phyloP scores from a whole-genome alignment of 2,113 vertebrate genomes.

The Poecile atricapillus region DNA sequence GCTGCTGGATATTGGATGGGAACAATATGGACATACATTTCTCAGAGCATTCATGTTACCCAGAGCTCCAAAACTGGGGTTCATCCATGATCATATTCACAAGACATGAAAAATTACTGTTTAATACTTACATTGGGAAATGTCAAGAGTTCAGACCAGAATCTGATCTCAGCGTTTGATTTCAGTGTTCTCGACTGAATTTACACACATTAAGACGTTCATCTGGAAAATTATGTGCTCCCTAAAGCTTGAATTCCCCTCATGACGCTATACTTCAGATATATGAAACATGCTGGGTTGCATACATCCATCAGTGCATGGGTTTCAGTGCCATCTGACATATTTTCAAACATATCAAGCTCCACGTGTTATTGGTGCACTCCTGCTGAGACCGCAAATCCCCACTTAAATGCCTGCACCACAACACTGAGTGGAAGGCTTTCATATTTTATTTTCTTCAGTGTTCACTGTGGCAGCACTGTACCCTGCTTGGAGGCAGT shows the following conservation, averaged over 20 bases:
- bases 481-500: background rate
- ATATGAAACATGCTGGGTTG: background rate
- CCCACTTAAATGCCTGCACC: background rate
- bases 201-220: background rate
- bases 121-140: background rate
- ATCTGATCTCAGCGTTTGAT: background rate
- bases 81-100: background rate
- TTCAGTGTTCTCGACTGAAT: background rate
- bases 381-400: background rate
- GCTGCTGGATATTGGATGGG: background rate
- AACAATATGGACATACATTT: background rate
- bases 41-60: background rate
- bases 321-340: background rate
- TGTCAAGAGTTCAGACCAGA: background rate
- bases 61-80: background rate
- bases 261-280: background rate
- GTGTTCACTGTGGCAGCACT: background rate
- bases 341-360: background rate
- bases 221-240: background rate
- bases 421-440: background rate
- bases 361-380: background rate
- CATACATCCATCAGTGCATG: background rate
- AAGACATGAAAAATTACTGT: background rate
- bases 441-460: background rate
- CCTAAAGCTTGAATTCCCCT: background rate